Conservation (phyloP, 2,113 vertebrate species). For the Clupea harengus region DNA sequence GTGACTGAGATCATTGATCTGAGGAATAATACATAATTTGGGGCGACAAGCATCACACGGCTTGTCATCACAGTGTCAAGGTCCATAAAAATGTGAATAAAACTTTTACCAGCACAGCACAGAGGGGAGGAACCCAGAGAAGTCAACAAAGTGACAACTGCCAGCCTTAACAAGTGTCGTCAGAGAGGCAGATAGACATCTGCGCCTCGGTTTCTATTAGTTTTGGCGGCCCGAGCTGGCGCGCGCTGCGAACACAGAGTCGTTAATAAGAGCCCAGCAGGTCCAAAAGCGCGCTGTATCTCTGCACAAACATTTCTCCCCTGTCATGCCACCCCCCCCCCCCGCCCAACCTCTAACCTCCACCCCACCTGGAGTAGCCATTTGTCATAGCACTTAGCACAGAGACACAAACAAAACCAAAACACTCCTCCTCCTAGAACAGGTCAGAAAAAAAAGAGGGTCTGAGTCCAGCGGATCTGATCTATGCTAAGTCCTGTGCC, state of each 20-base stretch:
- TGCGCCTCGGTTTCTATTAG: constrained; percentile 13
- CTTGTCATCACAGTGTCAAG: not conserved
- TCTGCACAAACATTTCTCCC: not conserved
- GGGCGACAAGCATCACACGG: not conserved
- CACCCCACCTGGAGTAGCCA: not conserved
- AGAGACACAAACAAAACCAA: constrained; percentile 3
- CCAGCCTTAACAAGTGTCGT: constrained; percentile 16
- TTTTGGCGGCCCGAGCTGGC: constrained; percentile 19
- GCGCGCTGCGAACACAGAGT: constrained; percentile 19
- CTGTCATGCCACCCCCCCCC: not conserved
- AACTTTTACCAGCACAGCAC: too few species aligned
- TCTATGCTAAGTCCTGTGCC: not conserved
- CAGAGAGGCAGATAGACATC: constrained; percentile 11
- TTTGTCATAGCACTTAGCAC: not conserved
- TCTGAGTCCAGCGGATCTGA: not conserved
- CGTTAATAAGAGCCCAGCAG: constrained; percentile 18
- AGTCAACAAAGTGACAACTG: constrained; percentile 18
- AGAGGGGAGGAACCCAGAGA: not conserved
- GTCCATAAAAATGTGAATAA: not conserved
- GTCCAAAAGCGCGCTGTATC: not conserved
- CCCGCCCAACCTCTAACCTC: not conserved
- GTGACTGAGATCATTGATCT: not conserved
- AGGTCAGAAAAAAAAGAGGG: not conserved
- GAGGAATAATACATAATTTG: not conserved
- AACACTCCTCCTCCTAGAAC: constrained; percentile 6